These are phyloP conservation scores for Sinocyclocheilus grahami DNA, from an alignment of 2,113 vertebrate genomes.

Conservation along the genomic window DNA sequence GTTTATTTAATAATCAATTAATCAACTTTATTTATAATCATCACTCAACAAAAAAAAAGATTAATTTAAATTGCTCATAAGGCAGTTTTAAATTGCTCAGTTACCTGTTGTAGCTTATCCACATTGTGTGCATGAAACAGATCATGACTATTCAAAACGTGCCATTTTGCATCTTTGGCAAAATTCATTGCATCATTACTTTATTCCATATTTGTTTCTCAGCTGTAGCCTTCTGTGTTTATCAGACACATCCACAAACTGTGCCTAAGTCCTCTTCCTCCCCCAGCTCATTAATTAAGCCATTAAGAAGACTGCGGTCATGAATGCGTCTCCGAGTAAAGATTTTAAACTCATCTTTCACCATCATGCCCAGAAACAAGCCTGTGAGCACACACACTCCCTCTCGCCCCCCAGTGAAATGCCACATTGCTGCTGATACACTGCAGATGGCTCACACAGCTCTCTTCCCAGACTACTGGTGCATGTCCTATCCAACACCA, in stretches of 20 bases:
- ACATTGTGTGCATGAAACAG: too few relatives aligned
- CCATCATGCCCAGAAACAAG: neutral
- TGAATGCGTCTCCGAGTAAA: slow-evolving; percentile 8
- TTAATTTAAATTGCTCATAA: too few relatives aligned
- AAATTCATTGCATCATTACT: neutral
- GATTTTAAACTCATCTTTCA: slow-evolving; percentile 55
- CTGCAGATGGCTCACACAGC: slow-evolving; percentile 15
- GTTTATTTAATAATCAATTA: too few relatives aligned
- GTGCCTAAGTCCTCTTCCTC: slow-evolving; percentile 8
- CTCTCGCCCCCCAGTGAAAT: neutral
- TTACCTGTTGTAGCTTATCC: too few relatives aligned
- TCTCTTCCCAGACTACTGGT: slow-evolving; percentile 2
- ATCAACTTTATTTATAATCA: too few relatives aligned
- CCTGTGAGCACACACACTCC: neutral
- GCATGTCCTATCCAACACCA: neutral
- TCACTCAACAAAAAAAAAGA: too few relatives aligned
- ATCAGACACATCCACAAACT: neutral
- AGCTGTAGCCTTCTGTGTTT: neutral
- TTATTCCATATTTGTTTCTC: neutral
- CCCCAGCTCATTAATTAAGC: slow-evolving; percentile 39
- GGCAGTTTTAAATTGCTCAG: too few relatives aligned
- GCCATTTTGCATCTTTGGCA: too few relatives aligned
- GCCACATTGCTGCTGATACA: neutral
- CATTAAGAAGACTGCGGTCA: slow-evolving; percentile 36
- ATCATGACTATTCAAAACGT: too few relatives aligned